Evolutionary conservation across 2,888 invertebrate species (phyloP).

Genomic region (Lasioglossum malachurum): DNA sequence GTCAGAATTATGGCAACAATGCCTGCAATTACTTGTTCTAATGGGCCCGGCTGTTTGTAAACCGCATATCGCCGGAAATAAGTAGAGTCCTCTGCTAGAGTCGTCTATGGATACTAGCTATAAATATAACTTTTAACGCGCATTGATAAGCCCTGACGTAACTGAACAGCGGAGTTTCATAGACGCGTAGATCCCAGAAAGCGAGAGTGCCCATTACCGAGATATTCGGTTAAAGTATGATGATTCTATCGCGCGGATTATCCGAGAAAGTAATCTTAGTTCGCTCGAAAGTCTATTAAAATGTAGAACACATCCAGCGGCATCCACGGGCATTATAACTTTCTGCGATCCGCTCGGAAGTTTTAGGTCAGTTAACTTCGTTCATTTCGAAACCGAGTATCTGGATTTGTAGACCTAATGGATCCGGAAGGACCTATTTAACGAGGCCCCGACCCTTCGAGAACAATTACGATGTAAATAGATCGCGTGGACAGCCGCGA

Average conservation of each 20-base stretch:
- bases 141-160: neutral
- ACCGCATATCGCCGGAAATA: neutral
- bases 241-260: neutral
- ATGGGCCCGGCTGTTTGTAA: neutral
- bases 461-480: slow-evolving; percentile 15
- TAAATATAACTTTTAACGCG: too few species aligned
- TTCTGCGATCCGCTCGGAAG: neutral
- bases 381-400: neutral
- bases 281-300: neutral
- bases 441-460: neutral
- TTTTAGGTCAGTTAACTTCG: neutral
- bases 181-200: neutral
- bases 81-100: neutral
- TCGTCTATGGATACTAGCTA: neutral
- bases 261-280: neutral
- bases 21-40: neutral
- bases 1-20: neutral
- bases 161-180: neutral
- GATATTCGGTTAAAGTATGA: neutral
- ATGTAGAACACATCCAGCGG: neutral
- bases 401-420: neutral
- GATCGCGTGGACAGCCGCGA: neutral
- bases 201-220: neutral
- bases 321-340: neutral
- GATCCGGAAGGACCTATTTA: slow-evolving; percentile 28